These are phyloP conservation scores for Pogoniulus pusillus DNA, from an alignment of 2,797 vertebrate species.

Conservation along the genomic window DNA sequence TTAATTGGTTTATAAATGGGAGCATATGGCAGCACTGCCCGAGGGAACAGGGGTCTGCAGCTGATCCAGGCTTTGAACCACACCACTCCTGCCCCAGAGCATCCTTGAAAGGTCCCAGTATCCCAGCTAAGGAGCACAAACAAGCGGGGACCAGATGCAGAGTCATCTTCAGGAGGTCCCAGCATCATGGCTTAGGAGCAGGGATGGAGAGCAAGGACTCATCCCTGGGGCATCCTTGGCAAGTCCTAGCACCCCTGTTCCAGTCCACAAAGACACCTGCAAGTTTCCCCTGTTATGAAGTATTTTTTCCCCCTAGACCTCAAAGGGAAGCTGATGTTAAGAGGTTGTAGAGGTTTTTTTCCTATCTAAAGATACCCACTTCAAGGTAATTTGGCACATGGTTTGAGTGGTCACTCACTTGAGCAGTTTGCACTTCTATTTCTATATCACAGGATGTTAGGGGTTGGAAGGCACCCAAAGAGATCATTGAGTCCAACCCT, in stretches of 20 bases:
- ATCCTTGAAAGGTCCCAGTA: not conserved
- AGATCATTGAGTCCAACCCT: too few species aligned
- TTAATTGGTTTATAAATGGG: not conserved
- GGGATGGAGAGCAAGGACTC: rapidly evolving
- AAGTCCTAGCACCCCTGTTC: not conserved
- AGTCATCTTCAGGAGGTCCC: not conserved
- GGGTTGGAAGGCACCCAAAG: too few species aligned
- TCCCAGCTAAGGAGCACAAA: too few species aligned
- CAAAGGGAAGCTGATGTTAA: not conserved
- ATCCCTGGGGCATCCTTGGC: not conserved
- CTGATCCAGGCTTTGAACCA: not conserved
- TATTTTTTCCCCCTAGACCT: not conserved
- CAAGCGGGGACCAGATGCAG: too few species aligned
- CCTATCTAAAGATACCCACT: not conserved
- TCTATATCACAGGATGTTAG: too few species aligned
- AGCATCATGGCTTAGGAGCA: rapidly evolving
- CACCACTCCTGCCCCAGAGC: rapidly evolving
- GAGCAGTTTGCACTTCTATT: not conserved
- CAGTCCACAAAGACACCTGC: not conserved
- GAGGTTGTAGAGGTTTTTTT: not conserved
- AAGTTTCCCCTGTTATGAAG: rapidly evolving
- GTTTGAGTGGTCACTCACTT: not conserved
- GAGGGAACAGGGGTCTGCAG: not conserved
- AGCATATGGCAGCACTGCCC: not conserved
- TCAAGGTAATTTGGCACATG: not conserved